Percentiles rank a stretch among this genome's conserved stretches.
phyloP scores from a whole-genome alignment of 2,113 vertebrate species.

The Bostrychus sinensis region DNA sequence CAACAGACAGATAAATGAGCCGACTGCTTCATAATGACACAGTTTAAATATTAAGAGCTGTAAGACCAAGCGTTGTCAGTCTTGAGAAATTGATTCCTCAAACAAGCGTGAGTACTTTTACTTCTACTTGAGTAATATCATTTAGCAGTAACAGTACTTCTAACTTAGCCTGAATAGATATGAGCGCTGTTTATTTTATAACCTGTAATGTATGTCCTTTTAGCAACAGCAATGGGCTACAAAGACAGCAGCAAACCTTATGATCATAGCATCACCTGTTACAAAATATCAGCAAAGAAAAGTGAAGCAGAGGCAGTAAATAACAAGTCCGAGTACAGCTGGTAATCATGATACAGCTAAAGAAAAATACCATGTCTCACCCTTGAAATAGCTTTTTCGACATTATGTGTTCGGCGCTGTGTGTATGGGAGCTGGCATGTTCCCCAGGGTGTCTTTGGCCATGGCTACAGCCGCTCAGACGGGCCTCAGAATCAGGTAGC shows the following conservation, averaged over 20 bases:
- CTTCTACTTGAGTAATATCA: too few species aligned
- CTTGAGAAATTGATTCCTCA: too few species aligned
- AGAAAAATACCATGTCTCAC: constrained; percentile 6
- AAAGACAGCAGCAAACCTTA: not conserved
- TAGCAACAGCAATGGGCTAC: not conserved
- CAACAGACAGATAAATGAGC: too few species aligned
- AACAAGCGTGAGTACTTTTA: too few species aligned
- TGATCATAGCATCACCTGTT: not conserved
- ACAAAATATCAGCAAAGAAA: not conserved
- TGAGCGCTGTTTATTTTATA: too few species aligned
- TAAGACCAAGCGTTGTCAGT: too few species aligned
- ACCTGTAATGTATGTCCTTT: too few species aligned
- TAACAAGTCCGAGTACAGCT: constrained; percentile 1
- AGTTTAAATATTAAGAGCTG: too few species aligned
- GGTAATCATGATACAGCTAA: constrained; percentile 19
- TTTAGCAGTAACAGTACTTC: too few species aligned
- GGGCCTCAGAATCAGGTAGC: constrained; percentile 37
- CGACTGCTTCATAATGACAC: too few species aligned
- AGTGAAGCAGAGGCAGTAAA: not conserved
- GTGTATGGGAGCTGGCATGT: not conserved
- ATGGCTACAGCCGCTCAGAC: constrained; percentile 31
- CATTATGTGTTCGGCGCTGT: constrained; percentile 1
- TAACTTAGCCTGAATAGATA: too few species aligned
- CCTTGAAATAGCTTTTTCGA: constrained; percentile 14
- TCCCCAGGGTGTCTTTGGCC: constrained; percentile 41